phyloP scores from a whole-genome alignment of 1,140 invertebrate species.

The Brachionus calyciflorus region DNA sequence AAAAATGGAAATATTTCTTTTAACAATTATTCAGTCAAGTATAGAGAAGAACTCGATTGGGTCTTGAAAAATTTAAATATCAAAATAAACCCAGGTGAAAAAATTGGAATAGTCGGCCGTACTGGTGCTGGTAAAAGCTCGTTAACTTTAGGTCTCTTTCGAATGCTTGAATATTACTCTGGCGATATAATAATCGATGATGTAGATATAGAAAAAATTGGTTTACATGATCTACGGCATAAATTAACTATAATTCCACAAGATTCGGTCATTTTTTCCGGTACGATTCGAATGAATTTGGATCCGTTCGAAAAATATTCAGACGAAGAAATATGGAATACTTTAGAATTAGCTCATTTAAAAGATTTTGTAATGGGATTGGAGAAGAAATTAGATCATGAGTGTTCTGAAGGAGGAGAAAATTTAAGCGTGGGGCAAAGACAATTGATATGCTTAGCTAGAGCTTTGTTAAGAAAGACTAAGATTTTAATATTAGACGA shows the following conservation, averaged over 20 bases:
- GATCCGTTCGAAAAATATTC: constrained; percentile 68
- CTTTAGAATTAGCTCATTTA: constrained; percentile 70
- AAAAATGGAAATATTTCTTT: constrained; percentile 64
- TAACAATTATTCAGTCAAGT: constrained; percentile 56
- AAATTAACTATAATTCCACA: constrained; percentile 83
- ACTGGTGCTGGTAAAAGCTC: constrained; percentile 87
- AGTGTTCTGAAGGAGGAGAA: constrained; percentile 49
- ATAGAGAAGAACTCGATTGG: constrained; percentile 53
- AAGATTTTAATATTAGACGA: constrained; percentile 74
- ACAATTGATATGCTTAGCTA: constrained; percentile 65
- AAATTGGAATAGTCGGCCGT: constrained; percentile 75
- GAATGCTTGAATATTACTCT: constrained; percentile 61
- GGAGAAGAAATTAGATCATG: constrained; percentile 56
- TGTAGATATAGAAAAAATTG: constrained; percentile 67
- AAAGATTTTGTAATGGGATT: constrained; percentile 56
- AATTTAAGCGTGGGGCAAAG: constrained; percentile 61
- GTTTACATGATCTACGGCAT: constrained; percentile 69
- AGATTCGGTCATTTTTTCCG: constrained; percentile 83
- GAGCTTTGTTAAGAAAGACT: constrained; percentile 65
- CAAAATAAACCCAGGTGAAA: constrained; percentile 59
- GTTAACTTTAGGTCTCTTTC: constrained; percentile 64
- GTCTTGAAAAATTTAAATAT: constrained; percentile 53
- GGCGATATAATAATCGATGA: constrained; percentile 69
- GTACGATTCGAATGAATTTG: constrained; percentile 69
- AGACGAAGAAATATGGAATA: constrained; percentile 71